phyloP scores from a whole-genome alignment of 2,797 vertebrate species.

The Myripristis murdjan region DNA sequence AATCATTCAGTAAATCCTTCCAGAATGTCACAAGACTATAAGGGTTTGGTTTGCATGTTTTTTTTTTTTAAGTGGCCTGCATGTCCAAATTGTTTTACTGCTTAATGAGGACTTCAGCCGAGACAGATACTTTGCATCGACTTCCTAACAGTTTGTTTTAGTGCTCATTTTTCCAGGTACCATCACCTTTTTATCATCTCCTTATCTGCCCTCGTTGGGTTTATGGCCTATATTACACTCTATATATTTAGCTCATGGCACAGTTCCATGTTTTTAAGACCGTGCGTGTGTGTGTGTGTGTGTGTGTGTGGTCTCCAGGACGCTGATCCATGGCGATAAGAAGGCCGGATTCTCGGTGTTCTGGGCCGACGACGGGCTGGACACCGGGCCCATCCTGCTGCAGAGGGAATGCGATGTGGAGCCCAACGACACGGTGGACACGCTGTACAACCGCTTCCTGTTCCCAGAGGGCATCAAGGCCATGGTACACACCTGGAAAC shows the following conservation, averaged over 20 bases:
- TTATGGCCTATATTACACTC: slow-evolving; percentile 17
- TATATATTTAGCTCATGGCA: background rate
- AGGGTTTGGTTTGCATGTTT: too few relatives aligned
- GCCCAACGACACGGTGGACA: slow-evolving; percentile 94
- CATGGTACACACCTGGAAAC: slow-evolving; percentile 87
- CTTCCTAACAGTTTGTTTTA: background rate
- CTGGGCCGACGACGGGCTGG: slow-evolving; percentile 98
- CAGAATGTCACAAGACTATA: too few relatives aligned
- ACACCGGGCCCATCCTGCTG: slow-evolving; percentile 96
- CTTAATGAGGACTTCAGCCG: too few relatives aligned
- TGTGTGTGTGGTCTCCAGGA: slow-evolving; percentile 83
- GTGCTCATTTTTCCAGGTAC: background rate
- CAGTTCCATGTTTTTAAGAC: background rate
- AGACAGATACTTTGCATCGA: too few relatives aligned
- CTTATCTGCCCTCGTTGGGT: slow-evolving; percentile 24
- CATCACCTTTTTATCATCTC: slow-evolving; percentile 5
- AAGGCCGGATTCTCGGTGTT: slow-evolving; percentile 95
- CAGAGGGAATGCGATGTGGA: slow-evolving; percentile 91
- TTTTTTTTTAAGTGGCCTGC: too few relatives aligned
- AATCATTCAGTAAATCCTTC: too few relatives aligned
- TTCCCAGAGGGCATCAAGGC: slow-evolving; percentile 97
- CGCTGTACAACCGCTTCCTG: slow-evolving; percentile 96
- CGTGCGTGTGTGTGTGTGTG: background rate
- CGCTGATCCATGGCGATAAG: slow-evolving; percentile 95
- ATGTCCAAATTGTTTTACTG: too few relatives aligned